Base-by-base conservation (phyloP, 2,797 vertebrate genomes). In the Pangasius krempfi region DNA sequence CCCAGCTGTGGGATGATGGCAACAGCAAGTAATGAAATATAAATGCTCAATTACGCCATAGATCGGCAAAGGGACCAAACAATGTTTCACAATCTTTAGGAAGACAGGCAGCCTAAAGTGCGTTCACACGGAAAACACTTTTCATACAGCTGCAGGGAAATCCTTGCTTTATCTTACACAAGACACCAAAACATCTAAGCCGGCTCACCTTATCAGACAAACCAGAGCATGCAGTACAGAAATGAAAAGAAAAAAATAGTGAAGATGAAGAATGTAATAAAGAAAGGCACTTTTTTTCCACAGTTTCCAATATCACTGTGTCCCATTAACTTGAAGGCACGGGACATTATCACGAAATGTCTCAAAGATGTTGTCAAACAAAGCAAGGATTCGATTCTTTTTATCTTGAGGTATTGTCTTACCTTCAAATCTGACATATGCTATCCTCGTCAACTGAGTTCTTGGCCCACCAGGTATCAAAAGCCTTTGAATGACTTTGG, bases 391-490 rank as follows among this genome's bases (percentile, higher is more conserved):
- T 62, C 13, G 25, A 78, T 78, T 20, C 27, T 85, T 54, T 89
- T 64, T 58, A 73, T 79, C 18, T 87, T 56, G 12, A 81, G 84
- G 66, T 60, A 37, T 85, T 7, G 73, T 92, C 94, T 95, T 95
- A 96, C 96, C 95, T 95, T 95, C 93, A 86, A 94, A 96, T 85
- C 89, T 91, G 90, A 96, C 81, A 25, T 95, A 95, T 50, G 95
- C 92, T 16, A 96, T 93, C 92, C 94, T 95, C 58, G 96, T 96
- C 91, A 96, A 90, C 87, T 95, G 94, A 90, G 94, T 95, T 91
- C 92, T 95, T 84, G 94, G 91, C 88, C 95, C 95, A 89, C 94
- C 96, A 27, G 94, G 94, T 87, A 96, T 94, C 92, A 96, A 92
- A 91, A 96, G 91, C 94, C 94, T 96, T 91, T 94, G 93, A 86